Base-by-base conservation (phyloP, 2,888 invertebrate species). In the Papilio elwesi region DNA sequence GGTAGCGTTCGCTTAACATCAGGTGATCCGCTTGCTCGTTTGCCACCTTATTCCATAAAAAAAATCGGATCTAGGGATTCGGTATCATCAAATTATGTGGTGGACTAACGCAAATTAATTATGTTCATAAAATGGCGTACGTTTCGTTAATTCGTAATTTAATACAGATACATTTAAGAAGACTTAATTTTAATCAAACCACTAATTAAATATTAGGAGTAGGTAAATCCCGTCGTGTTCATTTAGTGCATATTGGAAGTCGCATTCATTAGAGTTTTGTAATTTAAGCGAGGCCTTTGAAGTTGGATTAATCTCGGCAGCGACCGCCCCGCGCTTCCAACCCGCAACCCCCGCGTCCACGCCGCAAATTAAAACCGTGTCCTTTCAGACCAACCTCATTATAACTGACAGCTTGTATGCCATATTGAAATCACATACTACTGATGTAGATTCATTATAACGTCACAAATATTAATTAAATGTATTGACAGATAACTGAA, bases 221-320 rank as follows among this genome's bases (percentile, higher is more conserved):
- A 36, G 53, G 43, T 16, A 15, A 51, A 15, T 47, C n/a, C 64
- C 59, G n/a, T n/a, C 59, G 43, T 69, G 67, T 74, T 53, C 73
- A 72, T 72, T 67, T 53, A 52, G 65, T 65, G 52, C 73, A 66
- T 66, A 70, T 73, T 62, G 70, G 62, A 62, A 70, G 70, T 74
- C 66, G 70, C 73, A 74, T 67, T 74, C 70, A 74, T 70, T 64
- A 83, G 81, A 82, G 85, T 81, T 74, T 77, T 86, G 84, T 87
- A 90, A 90, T 89, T 88, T 85, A 83, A 87, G 81, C 79, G 77
- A 84, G 84, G 84, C 90, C 93, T 92, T 92, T 92, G 92, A 92
- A 89, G 93, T 92, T 78, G 87, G 92, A 92, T 92, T 92, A 92
- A 85, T 84, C 81, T 82, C 81, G 85, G 78, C 80, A 78, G 79